Evolutionary conservation across 2,113 vertebrate species (phyloP).

Genomic region (Myxocyprinus asiaticus): DNA sequence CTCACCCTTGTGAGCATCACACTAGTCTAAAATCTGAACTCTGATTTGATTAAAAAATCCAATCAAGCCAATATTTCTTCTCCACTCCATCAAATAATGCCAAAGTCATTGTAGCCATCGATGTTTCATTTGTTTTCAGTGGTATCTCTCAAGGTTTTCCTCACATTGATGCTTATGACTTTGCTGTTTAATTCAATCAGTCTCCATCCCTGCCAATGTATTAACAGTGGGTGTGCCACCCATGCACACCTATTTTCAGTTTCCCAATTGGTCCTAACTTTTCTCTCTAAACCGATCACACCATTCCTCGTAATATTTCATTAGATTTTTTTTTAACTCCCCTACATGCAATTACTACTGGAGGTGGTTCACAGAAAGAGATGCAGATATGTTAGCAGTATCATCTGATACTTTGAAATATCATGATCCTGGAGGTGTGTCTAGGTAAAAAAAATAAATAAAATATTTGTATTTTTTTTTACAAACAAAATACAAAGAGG

Average conservation of each 20-base stretch:
- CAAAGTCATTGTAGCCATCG: constrained; percentile 53
- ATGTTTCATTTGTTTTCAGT: constrained; percentile 53
- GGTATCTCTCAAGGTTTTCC: constrained; percentile 31
- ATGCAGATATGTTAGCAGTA: neutral
- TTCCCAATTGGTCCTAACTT: constrained; percentile 36
- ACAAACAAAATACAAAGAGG: too few relatives aligned
- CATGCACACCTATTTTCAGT: constrained; percentile 45
- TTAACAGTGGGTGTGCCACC: constrained; percentile 42
- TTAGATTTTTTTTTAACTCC: constrained; percentile 32
- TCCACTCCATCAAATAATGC: constrained; percentile 37
- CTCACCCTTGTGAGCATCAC: constrained; percentile 35
- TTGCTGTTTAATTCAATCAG: constrained; percentile 50
- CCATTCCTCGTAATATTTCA: constrained; percentile 20
- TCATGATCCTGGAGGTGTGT: neutral
- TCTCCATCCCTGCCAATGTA: neutral
- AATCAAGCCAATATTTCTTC: constrained; percentile 43
- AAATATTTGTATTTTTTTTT: too few relatives aligned
- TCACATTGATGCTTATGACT: constrained; percentile 26
- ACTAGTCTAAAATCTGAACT: constrained; percentile 37
- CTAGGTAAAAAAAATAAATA: too few relatives aligned
- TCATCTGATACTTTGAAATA: neutral
- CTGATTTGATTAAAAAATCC: constrained; percentile 45
- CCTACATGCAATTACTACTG: constrained; percentile 32
- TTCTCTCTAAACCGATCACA: constrained; percentile 23
- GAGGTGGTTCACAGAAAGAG: constrained; percentile 29